phyloP scores from a whole-genome alignment of 2,113 vertebrate genomes.

The Dendropsophus ebraccatus region DNA sequence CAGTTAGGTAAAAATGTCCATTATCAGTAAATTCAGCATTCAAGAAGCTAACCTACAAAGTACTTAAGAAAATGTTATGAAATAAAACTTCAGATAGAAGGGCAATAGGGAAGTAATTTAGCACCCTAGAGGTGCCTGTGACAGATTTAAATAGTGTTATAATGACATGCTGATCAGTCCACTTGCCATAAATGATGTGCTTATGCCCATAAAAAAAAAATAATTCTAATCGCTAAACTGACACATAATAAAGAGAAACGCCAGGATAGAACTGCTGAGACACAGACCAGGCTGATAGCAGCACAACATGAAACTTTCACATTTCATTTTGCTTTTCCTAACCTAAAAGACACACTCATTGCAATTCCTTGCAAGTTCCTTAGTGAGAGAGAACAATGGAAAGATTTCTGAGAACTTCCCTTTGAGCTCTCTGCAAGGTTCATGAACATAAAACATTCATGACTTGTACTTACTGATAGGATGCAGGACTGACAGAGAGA shows the following conservation, averaged over 20 bases:
- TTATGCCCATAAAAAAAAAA: not conserved
- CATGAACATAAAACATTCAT: conserved; percentile 50
- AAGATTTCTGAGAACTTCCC: not conserved
- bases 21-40: not conserved
- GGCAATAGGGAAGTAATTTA: too few relatives aligned
- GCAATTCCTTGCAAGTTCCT: conserved; percentile 15
- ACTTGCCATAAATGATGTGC: not conserved
- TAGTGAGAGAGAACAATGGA: conserved; percentile 16
- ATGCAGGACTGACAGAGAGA: not conserved
- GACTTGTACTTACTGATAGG: conserved; percentile 4
- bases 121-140: not conserved
- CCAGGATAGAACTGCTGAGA: not conserved
- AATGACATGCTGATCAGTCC: not conserved
- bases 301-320: not conserved
- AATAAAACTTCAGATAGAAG: not conserved
- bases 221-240: too few relatives aligned
- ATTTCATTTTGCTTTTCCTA: not conserved
- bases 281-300: not conserved
- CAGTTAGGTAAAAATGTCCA: too few relatives aligned
- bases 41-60: not conserved
- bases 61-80: not conserved
- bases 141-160: not conserved
- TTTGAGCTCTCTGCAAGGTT: conserved; percentile 7
- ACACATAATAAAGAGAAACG: not conserved
- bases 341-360: conserved; percentile 12